Base-by-base conservation (phyloP, 2,113 vertebrate species). In the Cervus canadensis region DNA sequence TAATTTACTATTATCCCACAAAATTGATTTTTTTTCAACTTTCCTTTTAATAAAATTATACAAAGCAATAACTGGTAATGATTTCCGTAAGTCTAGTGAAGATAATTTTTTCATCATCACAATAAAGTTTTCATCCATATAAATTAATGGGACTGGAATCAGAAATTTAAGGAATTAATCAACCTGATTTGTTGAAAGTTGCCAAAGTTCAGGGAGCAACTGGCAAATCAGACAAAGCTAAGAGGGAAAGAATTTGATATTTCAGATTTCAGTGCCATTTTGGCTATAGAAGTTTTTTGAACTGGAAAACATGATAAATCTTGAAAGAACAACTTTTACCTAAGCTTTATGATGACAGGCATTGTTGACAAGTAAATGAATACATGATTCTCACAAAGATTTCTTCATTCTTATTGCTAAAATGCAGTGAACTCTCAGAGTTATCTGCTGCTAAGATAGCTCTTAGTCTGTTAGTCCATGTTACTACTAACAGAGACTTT, bases 31-130 rank as follows among this genome's bases (percentile, higher is more conserved):
- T 52, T 95, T 95, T 57, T 25, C 7, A 52, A 45, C 89, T 94
- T 89, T 50, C 92, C 88, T 94, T 76, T 83, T 87, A 95, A 84
- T 85, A 93, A 91, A 95, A 91, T 33, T 79, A 87, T 16, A 79
- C 36, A 60, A 71, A 96, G 21, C 17, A 92, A 78, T 83, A 95
- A 85, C 45, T 54, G 43, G 16, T 83, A 76, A 92, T 74, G 15
- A 89, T 74, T 91, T 92, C 36, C 16, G 33, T 79, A 94, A 45
- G 16, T 52, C 26, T 79, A 90, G 74, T 85, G 52, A 93, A 90
- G 94, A 87, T 94, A 86, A 23, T 62, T 54, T 94, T 95, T 79
- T 45, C 17, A 90, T 87, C 50, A 91, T 94, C 81, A 93, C 40
- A 91, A 90, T 60, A 11, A 87, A 74, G 14, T 85, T 92, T 92